Percentiles rank a stretch among this genome's conserved stretches.
These are phyloP conservation scores for Pogonomyrmex barbatus DNA, from an alignment of 1,140 invertebrate genomes.

Conservation along the genomic window DNA sequence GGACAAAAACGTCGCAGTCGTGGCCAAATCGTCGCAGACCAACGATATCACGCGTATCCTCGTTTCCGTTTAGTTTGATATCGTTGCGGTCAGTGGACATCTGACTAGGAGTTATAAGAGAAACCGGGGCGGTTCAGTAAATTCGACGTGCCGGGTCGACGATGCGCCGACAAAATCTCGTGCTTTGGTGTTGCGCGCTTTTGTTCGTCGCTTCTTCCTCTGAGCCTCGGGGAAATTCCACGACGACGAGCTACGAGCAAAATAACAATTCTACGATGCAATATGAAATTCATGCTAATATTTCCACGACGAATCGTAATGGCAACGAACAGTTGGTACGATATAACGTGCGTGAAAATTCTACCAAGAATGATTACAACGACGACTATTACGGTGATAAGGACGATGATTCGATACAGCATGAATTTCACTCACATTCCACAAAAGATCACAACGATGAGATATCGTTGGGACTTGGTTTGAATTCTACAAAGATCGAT, in stretches of 20 bases:
- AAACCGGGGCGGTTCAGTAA: not conserved
- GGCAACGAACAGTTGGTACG: not conserved
- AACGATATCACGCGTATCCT: constrained; percentile 11
- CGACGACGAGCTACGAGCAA: not conserved
- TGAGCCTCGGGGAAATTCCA: not conserved
- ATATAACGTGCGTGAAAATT: not conserved
- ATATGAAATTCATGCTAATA: not conserved
- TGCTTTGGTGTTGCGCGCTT: constrained; percentile 17
- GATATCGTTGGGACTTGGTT: not conserved
- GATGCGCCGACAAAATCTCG: not conserved
- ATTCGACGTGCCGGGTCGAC: not conserved
- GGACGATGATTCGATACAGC: not conserved
- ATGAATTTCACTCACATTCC: not conserved
- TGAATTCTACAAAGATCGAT: not conserved
- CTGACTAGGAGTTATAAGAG: not conserved
- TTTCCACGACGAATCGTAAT: not conserved
- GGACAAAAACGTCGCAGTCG: not conserved
- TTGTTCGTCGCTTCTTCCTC: not conserved
- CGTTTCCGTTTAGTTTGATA: constrained; percentile 45
- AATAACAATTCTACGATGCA: not conserved
- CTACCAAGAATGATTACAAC: not conserved
- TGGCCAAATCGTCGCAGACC: not conserved
- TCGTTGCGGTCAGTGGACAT: not conserved
- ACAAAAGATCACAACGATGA: not conserved
- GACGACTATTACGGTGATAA: not conserved